Evolutionary conservation across 2,113 vertebrate species (phyloP).

Genomic region (Pachypanchax playfairii): DNA sequence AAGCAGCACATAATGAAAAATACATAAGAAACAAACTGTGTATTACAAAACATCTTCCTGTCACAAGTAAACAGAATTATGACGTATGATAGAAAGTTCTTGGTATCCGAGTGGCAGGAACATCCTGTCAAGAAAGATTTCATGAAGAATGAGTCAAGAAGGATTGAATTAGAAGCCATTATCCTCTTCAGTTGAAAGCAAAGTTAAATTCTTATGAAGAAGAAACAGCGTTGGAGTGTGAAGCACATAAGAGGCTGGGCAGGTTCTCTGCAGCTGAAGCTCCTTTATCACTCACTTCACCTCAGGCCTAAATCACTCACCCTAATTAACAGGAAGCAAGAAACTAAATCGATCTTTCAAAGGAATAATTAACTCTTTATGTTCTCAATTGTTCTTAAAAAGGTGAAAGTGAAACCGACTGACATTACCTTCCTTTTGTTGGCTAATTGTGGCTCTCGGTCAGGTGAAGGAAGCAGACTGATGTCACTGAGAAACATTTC

Average conservation of each 20-base stretch:
- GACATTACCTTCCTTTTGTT: constrained; percentile 51
- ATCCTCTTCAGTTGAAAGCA: constrained; percentile 25
- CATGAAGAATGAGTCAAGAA: constrained; percentile 24
- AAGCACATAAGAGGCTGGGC: constrained; percentile 5
- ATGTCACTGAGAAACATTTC: background rate
- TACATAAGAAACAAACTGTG: constrained; percentile 51
- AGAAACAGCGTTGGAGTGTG: background rate
- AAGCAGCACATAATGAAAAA: constrained; percentile 50
- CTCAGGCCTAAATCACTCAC: constrained; percentile 53
- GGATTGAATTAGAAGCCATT: constrained; percentile 14
- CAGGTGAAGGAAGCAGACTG: constrained; percentile 27
- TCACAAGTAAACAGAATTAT: constrained; percentile 28
- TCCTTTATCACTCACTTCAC: constrained; percentile 52
- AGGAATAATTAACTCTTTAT: constrained; percentile 65
- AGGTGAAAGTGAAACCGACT: constrained; percentile 68
- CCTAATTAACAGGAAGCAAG: constrained; percentile 73
- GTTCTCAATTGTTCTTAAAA: constrained; percentile 34
- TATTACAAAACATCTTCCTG: constrained; percentile 20
- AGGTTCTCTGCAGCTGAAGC: constrained; percentile 4
- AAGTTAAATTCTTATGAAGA: background rate
- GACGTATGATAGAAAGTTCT: constrained; percentile 15
- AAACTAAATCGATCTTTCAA: constrained; percentile 54
- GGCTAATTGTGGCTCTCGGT: constrained; percentile 55
- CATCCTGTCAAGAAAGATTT: constrained; percentile 33
- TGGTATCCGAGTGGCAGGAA: constrained; percentile 32